Evolutionary conservation across 2,113 vertebrate species (phyloP).

Genomic region (Phoxinus phoxinus): DNA sequence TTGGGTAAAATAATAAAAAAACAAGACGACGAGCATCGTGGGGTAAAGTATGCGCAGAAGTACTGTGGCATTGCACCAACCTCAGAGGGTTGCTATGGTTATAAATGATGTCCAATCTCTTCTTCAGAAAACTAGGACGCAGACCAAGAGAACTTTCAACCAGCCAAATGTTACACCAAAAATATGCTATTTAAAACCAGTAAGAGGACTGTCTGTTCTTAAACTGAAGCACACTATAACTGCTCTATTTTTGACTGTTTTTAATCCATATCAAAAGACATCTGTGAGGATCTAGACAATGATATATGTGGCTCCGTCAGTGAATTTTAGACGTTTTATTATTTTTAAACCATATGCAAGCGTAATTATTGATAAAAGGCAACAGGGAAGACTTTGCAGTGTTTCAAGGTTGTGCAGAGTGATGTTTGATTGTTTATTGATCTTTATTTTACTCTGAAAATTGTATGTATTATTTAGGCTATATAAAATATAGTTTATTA

Average conservation of each 20-base stretch:
- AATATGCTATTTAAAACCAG: conserved; percentile 43
- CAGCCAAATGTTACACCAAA: conserved; percentile 25
- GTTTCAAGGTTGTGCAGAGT: background rate
- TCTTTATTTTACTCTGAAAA: background rate
- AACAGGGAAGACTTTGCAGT: background rate
- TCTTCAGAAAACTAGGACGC: conserved; percentile 54
- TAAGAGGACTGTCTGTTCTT: background rate
- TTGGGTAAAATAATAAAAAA: conserved; percentile 11
- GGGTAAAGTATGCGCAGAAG: conserved; percentile 36
- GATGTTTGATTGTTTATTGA: background rate
- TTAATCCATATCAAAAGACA: background rate
- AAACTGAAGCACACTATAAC: background rate
- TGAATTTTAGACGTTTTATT: conserved; percentile 15
- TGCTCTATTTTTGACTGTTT: background rate
- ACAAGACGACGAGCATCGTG: background rate
- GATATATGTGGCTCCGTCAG: background rate
- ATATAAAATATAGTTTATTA: background rate
- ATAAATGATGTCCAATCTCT: conserved; percentile 57
- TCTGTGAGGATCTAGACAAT: background rate
- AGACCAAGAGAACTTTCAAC: conserved; percentile 40
- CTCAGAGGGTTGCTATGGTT: conserved; percentile 59
- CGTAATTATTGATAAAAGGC: background rate
- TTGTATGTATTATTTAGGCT: background rate
- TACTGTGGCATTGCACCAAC: conserved; percentile 51
- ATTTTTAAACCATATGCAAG: background rate